phyloP scores from a whole-genome alignment of 23 tunicate genomes.

The Corella eumyota region DNA sequence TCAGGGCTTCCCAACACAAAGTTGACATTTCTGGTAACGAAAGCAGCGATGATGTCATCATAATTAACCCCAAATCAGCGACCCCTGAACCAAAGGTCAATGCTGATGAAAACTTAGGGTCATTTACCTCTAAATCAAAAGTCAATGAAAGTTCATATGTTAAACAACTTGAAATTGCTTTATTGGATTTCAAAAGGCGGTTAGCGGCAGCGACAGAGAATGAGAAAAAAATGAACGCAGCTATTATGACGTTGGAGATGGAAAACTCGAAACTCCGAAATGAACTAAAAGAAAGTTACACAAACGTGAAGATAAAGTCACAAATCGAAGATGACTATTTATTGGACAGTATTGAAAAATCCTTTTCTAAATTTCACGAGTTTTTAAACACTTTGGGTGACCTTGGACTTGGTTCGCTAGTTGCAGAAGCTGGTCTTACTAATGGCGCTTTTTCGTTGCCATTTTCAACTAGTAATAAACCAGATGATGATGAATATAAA shows the following conservation, averaged over 20 bases:
- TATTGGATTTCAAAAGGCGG: constrained; percentile 25
- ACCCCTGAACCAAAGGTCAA: not conserved
- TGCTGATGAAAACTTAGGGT: not conserved
- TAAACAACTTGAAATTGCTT: constrained; percentile 18
- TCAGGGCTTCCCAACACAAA: constrained; percentile 58
- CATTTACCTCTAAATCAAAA: not conserved
- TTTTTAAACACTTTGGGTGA: constrained; percentile 52
- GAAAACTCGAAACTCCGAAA: constrained; percentile 61
- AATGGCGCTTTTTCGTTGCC: too few relatives aligned
- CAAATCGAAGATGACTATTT: constrained; percentile 61
- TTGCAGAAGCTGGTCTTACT: constrained; percentile 46
- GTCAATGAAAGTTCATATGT: constrained; percentile 8
- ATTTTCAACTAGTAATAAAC: too few relatives aligned
- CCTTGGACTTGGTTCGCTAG: constrained; percentile 46
- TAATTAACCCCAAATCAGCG: constrained; percentile 7
- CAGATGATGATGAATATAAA: too few relatives aligned
- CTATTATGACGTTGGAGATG: constrained; percentile 30
- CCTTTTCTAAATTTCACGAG: constrained; percentile 91
- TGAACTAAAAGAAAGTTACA: constrained; percentile 21
- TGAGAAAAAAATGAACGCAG: constrained; percentile 27
- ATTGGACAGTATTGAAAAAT: constrained; percentile 73
- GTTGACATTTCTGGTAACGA: constrained; percentile 11
- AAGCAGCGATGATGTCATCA: not conserved
- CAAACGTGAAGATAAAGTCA: constrained; percentile 34
- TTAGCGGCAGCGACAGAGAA: constrained; percentile 21